Evolutionary conservation across 2,113 vertebrate genomes (phyloP).

Genomic region (Erythrocercus mccallii): DNA sequence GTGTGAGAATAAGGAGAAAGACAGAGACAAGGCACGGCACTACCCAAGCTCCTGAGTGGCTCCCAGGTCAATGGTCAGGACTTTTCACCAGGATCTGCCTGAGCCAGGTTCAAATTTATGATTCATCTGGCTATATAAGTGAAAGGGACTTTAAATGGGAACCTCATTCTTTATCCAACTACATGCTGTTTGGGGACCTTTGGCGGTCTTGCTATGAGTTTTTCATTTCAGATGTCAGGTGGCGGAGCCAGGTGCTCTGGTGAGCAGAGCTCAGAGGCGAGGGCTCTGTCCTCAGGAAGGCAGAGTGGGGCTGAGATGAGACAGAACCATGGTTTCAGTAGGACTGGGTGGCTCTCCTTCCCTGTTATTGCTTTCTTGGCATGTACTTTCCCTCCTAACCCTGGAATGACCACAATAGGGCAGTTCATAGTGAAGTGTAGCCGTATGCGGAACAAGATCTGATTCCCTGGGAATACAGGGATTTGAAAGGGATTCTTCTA

Average conservation of each 20-base stretch:
- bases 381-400: not conserved
- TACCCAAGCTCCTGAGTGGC: not conserved
- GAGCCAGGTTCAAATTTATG: not conserved
- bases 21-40: not conserved
- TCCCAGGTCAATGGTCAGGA: not conserved
- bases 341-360: not conserved
- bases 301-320: rapidly evolving
- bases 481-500: not conserved
- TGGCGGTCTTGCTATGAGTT: not conserved
- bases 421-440: not conserved
- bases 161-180: not conserved
- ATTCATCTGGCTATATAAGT: not conserved
- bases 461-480: not conserved
- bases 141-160: not conserved
- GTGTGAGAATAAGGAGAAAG: not conserved
- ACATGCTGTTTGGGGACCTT: not conserved
- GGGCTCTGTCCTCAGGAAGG: not conserved
- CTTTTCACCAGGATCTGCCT: not conserved
- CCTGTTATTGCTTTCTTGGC: not conserved
- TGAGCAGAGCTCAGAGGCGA: not conserved
- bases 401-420: not conserved
- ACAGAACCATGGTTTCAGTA: not conserved
- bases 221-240: not conserved
- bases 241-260: too few relatives aligned
- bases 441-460: not conserved